Base-by-base conservation (phyloP, 2,113 vertebrate genomes). In the Dendropsophus ebraccatus region DNA sequence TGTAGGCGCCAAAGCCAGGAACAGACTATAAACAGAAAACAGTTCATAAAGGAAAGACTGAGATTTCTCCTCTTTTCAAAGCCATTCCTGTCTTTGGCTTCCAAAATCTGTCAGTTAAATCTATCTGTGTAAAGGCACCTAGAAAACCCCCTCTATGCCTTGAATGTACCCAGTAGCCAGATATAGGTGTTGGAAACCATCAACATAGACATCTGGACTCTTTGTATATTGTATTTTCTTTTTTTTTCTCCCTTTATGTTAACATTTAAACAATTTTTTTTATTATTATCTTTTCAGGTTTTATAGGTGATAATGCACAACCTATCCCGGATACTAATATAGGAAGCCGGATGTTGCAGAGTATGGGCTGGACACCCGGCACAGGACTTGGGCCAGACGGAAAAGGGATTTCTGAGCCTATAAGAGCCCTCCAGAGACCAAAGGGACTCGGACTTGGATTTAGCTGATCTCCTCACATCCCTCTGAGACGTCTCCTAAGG, bases 331-430 rank as follows among this genome's bases (percentile, higher is more conserved):
- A 99, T 82, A 93, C 89, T 23, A 99, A 99, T 92, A 93, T 97
- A 89, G 98, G 98, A 69, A 99, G 91, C 90, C 95, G 97, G 78
- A 99, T 99, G 97, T 90, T 99, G 86, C 98, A 99, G 92, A 97
- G 87, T 67, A 98, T 99, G 97, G 98, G 97, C 83, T 99, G 98
- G 98, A 96, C 88, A 21, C 97, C 98, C 0, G 98, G 98, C 23
- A 95, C 93, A 1, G 98, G 98, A 85, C 94, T 99, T 0, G 97
- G 97, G 73, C 96, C 97, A 0, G 97, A 98, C 0, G 96, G 98
- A 89, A 94, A 96, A 88, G 98, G 98, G 52, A 96, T 99, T 49
- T 93, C 97, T 0, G 98, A 99, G 90, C 98, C 98, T 0, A 90
- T 99, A 82, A 92, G 97, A 85, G 96, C 97, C 69, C 88, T 95